Evolutionary conservation across 2,797 vertebrate species (phyloP).

Genomic region (Halcyon chelicuti): DNA sequence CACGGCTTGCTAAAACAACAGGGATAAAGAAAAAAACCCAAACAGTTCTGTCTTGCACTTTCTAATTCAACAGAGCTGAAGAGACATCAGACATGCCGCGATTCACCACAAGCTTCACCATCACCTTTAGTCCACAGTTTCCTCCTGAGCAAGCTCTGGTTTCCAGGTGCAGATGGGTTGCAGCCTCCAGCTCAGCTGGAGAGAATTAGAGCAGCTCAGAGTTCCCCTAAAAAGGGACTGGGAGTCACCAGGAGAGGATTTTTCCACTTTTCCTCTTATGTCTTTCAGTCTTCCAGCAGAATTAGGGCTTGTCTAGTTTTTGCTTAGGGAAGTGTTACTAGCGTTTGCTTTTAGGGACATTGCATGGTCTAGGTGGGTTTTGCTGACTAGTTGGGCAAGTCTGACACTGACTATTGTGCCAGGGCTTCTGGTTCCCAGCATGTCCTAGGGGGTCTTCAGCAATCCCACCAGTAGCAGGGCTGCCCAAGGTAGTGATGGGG

Average conservation of each 20-base stretch:
- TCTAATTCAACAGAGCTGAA: conserved; percentile 7
- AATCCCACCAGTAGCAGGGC: neutral
- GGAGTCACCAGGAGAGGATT: rapidly evolving
- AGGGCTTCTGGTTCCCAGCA: neutral
- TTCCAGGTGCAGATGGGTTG: neutral
- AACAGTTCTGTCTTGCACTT: neutral
- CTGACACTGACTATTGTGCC: rapidly evolving
- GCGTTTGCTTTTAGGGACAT: rapidly evolving
- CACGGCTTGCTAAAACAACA: neutral
- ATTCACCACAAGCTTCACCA: neutral
- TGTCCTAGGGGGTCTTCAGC: neutral
- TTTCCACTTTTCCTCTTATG: neutral
- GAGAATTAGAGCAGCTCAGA: neutral
- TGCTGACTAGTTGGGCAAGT: neutral
- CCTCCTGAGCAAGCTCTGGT: neutral
- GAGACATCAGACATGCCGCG: neutral
- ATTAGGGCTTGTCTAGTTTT: neutral
- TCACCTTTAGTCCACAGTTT: neutral
- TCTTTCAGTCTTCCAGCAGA: rapidly evolving
- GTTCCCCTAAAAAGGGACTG: neutral
- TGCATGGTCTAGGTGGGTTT: rapidly evolving
- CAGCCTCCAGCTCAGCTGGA: neutral
- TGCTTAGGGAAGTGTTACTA: rapidly evolving
- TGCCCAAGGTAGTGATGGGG: neutral
- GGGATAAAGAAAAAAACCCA: neutral